Evolutionary conservation across 2,113 vertebrate genomes (phyloP), one percentile per base, ranked within the genome.

Genomic region (Nerophis ophidion): DNA sequence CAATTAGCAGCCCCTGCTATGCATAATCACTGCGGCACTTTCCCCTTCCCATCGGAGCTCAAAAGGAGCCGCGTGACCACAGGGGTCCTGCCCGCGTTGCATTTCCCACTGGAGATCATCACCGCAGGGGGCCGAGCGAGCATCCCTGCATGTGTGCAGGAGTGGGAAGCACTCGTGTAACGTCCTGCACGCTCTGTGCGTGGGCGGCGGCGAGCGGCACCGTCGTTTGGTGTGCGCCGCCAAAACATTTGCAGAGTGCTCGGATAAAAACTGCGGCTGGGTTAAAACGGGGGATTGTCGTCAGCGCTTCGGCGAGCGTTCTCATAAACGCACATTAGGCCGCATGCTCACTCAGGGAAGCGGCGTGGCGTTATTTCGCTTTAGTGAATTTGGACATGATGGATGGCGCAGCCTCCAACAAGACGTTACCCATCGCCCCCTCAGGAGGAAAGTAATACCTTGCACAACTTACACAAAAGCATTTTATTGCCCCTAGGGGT

Each of bases 11-110:
- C 46, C 69, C 69, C 44, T 46, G 65, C 69, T 59, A 81, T 71
- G 74, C 66, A 66, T 74, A 65, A 60, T 44, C 66, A 63, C 63
- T 62, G 63, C 75, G 38, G 42, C 26, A 69, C 19, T n/a, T 48
- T 53, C 34, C 46, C 15, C 12, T 48, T 45, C 17, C 48, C 13
- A 12, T 63, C 36, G 57, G 58, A 76, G 64, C 53, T 68, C 66
- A 62, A 63, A 11, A 46, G 47, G 62, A 34, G 50, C 51, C 63
- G 40, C 10, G 12, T 26, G 26, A 26, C 26, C 26, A 26, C 26
- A 26, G 26, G 26, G 26, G 26, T 26, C 26, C 10, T 38, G 36
- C 36, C 5, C 36, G 3, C 4, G 38, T 40, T 40, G 38, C 38
- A 40, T 40, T 40, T 44, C 13, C 3, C 19, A 48, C 52, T 40